Evolutionary conservation across 2,797 vertebrate species (phyloP).

Genomic region (Pogoniulus pusillus): DNA sequence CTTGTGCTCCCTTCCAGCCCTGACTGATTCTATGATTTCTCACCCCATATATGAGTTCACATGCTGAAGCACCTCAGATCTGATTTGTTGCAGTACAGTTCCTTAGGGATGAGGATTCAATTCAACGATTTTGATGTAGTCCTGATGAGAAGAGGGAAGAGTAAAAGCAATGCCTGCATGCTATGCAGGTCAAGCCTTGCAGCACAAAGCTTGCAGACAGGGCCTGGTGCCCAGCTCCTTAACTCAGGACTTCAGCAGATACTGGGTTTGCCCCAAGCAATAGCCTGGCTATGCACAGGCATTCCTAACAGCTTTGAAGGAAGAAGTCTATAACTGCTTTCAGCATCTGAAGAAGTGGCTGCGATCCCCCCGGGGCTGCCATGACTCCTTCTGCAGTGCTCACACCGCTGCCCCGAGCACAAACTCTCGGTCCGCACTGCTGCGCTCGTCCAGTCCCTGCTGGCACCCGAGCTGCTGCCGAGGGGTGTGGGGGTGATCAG

Average conservation of each 20-base stretch:
- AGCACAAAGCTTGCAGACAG: not conserved
- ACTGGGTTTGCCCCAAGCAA: not conserved
- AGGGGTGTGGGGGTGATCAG: not conserved
- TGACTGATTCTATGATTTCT: too few species aligned
- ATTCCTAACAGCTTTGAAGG: not conserved
- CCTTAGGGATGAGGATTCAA: not conserved
- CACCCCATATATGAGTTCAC: not conserved
- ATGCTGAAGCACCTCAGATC: accelerated
- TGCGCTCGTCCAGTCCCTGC: not conserved
- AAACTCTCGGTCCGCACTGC: accelerated
- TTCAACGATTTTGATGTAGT: not conserved
- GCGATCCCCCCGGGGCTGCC: not conserved
- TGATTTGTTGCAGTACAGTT: not conserved
- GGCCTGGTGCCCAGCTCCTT: not conserved
- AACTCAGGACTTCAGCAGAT: not conserved
- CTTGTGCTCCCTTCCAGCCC: too few species aligned
- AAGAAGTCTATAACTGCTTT: not conserved
- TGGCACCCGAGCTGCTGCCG: not conserved
- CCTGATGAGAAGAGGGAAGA: not conserved
- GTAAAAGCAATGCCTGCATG: not conserved
- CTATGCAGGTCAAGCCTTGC: not conserved
- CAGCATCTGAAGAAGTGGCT: not conserved
- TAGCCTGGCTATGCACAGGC: not conserved
- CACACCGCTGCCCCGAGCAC: not conserved
- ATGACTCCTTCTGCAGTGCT: not conserved